These are phyloP conservation scores for Ivindomyrus marchei DNA, from an alignment of 2,113 vertebrate species.

Conservation along the genomic window DNA sequence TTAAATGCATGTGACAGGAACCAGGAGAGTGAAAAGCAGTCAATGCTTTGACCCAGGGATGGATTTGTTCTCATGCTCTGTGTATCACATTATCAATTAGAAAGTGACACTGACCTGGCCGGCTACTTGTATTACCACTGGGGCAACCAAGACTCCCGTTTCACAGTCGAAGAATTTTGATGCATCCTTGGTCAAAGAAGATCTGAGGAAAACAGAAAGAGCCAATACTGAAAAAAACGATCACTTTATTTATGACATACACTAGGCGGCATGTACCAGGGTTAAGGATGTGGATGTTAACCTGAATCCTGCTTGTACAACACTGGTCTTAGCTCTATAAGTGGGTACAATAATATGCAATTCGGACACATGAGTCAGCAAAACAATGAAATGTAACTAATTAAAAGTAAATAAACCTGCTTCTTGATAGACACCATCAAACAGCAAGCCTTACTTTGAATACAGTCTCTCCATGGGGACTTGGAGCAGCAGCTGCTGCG, in stretches of 20 bases:
- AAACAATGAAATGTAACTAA: not conserved
- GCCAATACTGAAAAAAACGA: not conserved
- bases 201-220: slow-evolving; percentile 51
- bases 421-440: not conserved
- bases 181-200: slow-evolving; percentile 69
- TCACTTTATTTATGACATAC: not conserved
- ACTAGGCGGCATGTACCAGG: not conserved
- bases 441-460: not conserved
- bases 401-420: not conserved
- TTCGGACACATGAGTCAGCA: not conserved
- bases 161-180: slow-evolving; percentile 66
- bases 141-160: slow-evolving; percentile 76
- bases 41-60: not conserved
- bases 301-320: not conserved
- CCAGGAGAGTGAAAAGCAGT: not conserved
- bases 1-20: slow-evolving; percentile 25
- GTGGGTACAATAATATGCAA: not conserved
- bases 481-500: not conserved
- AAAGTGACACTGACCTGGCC: slow-evolving; percentile 65
- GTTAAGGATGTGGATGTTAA: not conserved
- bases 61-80: not conserved
- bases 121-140: slow-evolving; percentile 62
- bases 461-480: not conserved
- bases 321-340: not conserved
- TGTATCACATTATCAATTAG: not conserved